These are phyloP conservation scores for Mesodorylaimus sp. DNA, from an alignment of 2,888 invertebrate genomes.

Conservation along the genomic window DNA sequence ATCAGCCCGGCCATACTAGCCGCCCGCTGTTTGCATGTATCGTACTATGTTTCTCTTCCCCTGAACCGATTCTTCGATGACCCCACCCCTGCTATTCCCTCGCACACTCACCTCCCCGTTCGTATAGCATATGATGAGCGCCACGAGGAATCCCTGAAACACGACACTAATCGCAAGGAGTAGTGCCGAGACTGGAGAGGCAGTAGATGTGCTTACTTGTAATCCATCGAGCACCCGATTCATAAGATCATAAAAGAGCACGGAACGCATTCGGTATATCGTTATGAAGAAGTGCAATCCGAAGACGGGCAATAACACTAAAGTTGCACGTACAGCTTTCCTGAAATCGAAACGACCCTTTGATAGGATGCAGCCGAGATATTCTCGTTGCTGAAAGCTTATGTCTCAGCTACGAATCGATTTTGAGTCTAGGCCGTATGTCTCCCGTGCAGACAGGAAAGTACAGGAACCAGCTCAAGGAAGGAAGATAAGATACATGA, in stretches of 20 bases:
- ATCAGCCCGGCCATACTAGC: too few relatives aligned
- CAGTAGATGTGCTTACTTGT: conserved; percentile 27
- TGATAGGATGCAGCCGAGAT: too few relatives aligned
- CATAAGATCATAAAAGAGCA: conserved; percentile 31
- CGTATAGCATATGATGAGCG: conserved; percentile 22
- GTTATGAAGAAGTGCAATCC: conserved; percentile 37
- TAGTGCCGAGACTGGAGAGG: neutral
- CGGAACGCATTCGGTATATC: conserved; percentile 31
- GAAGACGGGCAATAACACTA: conserved; percentile 37
- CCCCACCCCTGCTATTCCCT: too few relatives aligned
- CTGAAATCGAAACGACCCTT: conserved; percentile 22
- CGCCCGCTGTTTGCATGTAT: too few relatives aligned
- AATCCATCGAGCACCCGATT: conserved; percentile 35
- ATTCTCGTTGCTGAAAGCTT: too few relatives aligned
- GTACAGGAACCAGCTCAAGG: too few relatives aligned
- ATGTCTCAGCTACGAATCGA: too few relatives aligned
- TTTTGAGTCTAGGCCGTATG: too few relatives aligned
- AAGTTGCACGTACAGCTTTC: conserved; percentile 36
- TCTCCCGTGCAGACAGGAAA: too few relatives aligned
- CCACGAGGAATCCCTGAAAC: conserved; percentile 21
- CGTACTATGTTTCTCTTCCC: too few relatives aligned
- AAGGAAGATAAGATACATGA: too few relatives aligned
- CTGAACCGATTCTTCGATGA: too few relatives aligned
- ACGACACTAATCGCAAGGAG: neutral
- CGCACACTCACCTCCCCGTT: conserved; percentile 20